Conservation (phyloP, 2,888 invertebrate genomes). For the Chirona hameri region DNA sequence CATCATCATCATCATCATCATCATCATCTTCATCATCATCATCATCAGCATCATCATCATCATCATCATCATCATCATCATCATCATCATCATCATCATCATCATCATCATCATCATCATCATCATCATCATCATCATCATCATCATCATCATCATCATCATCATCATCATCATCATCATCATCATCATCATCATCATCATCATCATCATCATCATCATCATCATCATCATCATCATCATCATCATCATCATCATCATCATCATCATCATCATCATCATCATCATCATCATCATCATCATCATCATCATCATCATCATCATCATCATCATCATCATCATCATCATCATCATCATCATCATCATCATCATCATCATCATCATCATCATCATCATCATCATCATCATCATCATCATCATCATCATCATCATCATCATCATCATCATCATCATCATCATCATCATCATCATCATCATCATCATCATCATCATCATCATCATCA, state of each 20-base stretch:
- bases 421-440: constrained; percentile 22
- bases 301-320: constrained; percentile 22
- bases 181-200: constrained; percentile 22
- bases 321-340: constrained; percentile 22
- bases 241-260: constrained; percentile 22
- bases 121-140: constrained; percentile 22
- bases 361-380: constrained; percentile 22
- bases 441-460: constrained; percentile 22
- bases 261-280: constrained; percentile 22
- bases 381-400: constrained; percentile 22
- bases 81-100: too few relatives aligned
- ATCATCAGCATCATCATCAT: too few relatives aligned
- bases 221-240: constrained; percentile 22
- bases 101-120: constrained; percentile 22
- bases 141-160: constrained; percentile 22
- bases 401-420: constrained; percentile 22
- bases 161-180: constrained; percentile 22
- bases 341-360: constrained; percentile 22
- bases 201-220: constrained; percentile 22
- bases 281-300: constrained; percentile 22
- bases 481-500: constrained; percentile 22
- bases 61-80: too few relatives aligned
- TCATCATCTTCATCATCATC: too few relatives aligned
- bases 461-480: constrained; percentile 22
- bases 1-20: constrained; percentile 6